These are phyloP conservation scores for Crocidura indochinensis DNA, from an alignment of 2,797 vertebrate species.

Conservation along the genomic window DNA sequence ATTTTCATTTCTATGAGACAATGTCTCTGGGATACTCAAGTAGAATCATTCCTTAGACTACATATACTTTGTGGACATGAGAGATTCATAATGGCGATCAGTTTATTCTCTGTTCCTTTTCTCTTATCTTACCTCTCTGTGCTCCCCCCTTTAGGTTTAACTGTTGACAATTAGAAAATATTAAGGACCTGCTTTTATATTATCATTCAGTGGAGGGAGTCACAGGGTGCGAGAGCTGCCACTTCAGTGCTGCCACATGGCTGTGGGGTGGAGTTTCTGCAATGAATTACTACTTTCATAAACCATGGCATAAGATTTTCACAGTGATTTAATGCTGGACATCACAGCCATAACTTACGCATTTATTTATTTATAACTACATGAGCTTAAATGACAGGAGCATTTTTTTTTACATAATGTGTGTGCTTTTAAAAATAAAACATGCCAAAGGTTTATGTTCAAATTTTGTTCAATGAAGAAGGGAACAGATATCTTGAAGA, in stretches of 20 bases:
- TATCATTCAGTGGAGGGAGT: slow-evolving; percentile 47
- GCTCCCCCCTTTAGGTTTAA: slow-evolving; percentile 59
- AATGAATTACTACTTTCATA: slow-evolving; percentile 82
- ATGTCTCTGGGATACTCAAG: slow-evolving; percentile 12
- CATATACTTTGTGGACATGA: slow-evolving; percentile 66
- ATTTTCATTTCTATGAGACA: slow-evolving; percentile 41
- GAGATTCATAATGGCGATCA: slow-evolving; percentile 46
- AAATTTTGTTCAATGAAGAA: slow-evolving; percentile 60
- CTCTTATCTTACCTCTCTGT: background rate
- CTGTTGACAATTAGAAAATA: slow-evolving; percentile 63
- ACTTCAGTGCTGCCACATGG: slow-evolving; percentile 3
- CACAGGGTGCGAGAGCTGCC: slow-evolving; percentile 43
- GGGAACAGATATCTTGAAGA: slow-evolving; percentile 41
- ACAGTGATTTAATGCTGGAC: slow-evolving; percentile 75
- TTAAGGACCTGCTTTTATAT: slow-evolving; percentile 50
- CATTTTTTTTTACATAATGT: slow-evolving; percentile 68
- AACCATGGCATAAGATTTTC: slow-evolving; percentile 63
- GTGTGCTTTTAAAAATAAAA: slow-evolving; percentile 73
- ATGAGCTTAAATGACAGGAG: slow-evolving; percentile 60
- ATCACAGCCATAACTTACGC: slow-evolving; percentile 74
- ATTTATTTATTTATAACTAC: slow-evolving; percentile 81
- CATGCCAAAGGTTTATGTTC: slow-evolving; percentile 62
- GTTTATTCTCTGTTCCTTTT: slow-evolving; percentile 57
- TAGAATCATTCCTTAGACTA: slow-evolving; percentile 55
- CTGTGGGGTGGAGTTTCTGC: slow-evolving; percentile 50